Percentiles rank a stretch among this genome's conserved stretches.
Evolutionary conservation across 2,797 vertebrate genomes (phyloP).

Genomic region (Urocyon cinereoargenteus): DNA sequence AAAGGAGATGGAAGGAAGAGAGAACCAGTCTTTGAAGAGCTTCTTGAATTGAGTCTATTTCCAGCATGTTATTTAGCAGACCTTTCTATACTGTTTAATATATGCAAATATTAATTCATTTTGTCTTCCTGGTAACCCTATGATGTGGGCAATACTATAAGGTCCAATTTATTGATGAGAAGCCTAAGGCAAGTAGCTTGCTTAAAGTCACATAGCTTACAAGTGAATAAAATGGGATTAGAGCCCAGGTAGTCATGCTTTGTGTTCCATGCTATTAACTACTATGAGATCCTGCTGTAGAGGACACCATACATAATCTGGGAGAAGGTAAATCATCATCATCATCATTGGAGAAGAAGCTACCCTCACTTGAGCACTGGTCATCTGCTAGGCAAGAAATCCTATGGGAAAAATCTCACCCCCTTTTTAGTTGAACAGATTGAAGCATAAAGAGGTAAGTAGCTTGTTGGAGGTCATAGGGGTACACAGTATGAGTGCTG

Average conservation of each 20-base stretch:
- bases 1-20: not conserved
- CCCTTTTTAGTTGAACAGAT: not conserved
- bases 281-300: too few relatives aligned
- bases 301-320: not conserved
- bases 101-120: constrained; percentile 18
- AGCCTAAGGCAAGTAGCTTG: not conserved
- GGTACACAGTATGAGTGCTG: not conserved
- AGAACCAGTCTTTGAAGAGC: not conserved
- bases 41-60: not conserved
- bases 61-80: not conserved
- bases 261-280: not conserved
- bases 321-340: not conserved
- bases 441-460: not conserved
- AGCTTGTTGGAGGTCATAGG: not conserved
- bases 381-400: not conserved
- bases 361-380: not conserved
- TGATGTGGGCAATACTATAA: not conserved
- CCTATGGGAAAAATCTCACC: not conserved
- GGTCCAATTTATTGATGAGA: not conserved
- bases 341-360: not conserved
- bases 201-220: not conserved
- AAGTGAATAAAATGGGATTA: not conserved
- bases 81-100: not conserved
- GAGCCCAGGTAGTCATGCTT: not conserved
- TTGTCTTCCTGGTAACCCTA: not conserved